These are phyloP conservation scores for Cynopterus brachyotis DNA, from an alignment of 2,113 vertebrate genomes.

Conservation along the genomic window DNA sequence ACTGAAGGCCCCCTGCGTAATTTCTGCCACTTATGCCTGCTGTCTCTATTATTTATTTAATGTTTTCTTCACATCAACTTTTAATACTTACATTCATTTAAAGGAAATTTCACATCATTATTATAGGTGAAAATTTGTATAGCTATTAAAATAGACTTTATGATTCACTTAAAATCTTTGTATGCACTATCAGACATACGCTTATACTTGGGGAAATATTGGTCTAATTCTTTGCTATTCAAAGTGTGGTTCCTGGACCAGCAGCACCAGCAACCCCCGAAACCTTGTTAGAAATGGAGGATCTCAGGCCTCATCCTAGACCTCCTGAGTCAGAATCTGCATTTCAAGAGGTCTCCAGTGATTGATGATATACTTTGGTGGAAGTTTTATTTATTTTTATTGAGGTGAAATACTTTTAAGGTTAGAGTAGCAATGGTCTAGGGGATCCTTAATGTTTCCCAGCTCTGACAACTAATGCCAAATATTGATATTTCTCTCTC, in stretches of 20 bases:
- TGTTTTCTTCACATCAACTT: conserved; percentile 12
- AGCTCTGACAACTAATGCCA: background rate
- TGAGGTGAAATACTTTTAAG: background rate
- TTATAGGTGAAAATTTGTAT: background rate
- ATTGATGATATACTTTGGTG: background rate
- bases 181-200: background rate
- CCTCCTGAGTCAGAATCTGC: background rate
- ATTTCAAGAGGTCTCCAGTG: background rate
- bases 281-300: background rate
- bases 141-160: background rate
- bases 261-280: background rate
- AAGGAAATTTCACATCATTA: background rate
- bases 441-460: background rate
- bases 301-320: background rate
- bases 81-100: background rate
- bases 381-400: background rate
- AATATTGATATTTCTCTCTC: background rate
- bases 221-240: background rate
- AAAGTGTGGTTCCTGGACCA: background rate
- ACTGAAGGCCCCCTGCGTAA: background rate
- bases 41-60: background rate
- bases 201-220: background rate
- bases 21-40: background rate
- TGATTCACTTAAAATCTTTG: background rate
- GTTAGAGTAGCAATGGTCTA: background rate